phyloP scores from a whole-genome alignment of 1,140 invertebrate species.

The Rhyacophila brunnea region DNA sequence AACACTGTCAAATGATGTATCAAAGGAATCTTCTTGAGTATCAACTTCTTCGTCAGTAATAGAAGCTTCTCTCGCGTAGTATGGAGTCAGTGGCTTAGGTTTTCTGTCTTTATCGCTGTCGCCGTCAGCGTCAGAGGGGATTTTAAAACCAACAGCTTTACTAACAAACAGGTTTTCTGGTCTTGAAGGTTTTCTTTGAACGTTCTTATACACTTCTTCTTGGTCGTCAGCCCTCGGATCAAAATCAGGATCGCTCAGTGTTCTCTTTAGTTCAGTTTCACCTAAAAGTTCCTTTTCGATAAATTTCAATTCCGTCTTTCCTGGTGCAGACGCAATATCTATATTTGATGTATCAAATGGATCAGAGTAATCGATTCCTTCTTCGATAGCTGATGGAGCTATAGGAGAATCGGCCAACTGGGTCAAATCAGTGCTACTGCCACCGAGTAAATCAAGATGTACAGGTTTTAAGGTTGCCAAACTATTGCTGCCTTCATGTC shows the following conservation, averaged over 20 bases:
- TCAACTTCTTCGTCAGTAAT: slow-evolving; percentile 55
- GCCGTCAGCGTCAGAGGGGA: slow-evolving; percentile 49
- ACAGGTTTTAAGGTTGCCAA: slow-evolving; percentile 43
- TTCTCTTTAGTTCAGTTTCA: slow-evolving; percentile 50
- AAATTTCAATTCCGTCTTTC: slow-evolving; percentile 74
- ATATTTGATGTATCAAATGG: slow-evolving; percentile 83
- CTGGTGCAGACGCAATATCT: slow-evolving; percentile 66
- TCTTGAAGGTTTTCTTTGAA: slow-evolving; percentile 54
- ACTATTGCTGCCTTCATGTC: slow-evolving; percentile 40
- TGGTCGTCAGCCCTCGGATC: slow-evolving; percentile 66
- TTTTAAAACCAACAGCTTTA: slow-evolving; percentile 71
- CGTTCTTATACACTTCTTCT: slow-evolving; percentile 35
- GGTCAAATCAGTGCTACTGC: slow-evolving; percentile 72
- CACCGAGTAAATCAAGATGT: slow-evolving; percentile 66
- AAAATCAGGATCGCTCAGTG: slow-evolving; percentile 68
- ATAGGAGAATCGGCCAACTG: slow-evolving; percentile 68
- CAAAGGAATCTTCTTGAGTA: slow-evolving; percentile 48
- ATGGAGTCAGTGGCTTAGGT: slow-evolving; percentile 70
- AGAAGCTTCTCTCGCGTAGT: slow-evolving; percentile 64
- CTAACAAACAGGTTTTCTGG: slow-evolving; percentile 59
- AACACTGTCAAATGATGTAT: slow-evolving; percentile 56
- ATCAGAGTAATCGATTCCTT: slow-evolving; percentile 67
- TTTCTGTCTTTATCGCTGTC: slow-evolving; percentile 38
- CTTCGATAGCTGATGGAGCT: slow-evolving; percentile 54
- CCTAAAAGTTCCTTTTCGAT: slow-evolving; percentile 74